A percentile compares a stretch with the other conserved stretches of the same genome.
phyloP scores from a whole-genome alignment of 2,113 vertebrate genomes.

The Odontophorus gujanensis region DNA sequence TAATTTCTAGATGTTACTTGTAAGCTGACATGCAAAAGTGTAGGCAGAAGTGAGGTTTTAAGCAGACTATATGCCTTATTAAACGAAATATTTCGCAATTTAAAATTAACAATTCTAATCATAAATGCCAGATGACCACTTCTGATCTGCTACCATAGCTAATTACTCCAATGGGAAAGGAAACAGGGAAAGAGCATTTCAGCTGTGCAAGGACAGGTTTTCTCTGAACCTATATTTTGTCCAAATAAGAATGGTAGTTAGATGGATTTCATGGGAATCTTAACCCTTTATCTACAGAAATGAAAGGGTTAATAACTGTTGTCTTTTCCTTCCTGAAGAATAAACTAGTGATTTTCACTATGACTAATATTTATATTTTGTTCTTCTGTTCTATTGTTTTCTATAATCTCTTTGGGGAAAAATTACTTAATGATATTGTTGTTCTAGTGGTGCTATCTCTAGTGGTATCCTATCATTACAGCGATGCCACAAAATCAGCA shows the following conservation, averaged over 20 bases:
- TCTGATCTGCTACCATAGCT: slow-evolving; percentile 53
- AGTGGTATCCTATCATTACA: neutral
- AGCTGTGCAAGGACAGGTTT: slow-evolving; percentile 44
- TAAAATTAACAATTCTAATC: slow-evolving; percentile 61
- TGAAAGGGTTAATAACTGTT: neutral
- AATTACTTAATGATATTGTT: neutral
- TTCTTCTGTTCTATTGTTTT: neutral
- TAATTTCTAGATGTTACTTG: neutral
- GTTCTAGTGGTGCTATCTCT: neutral
- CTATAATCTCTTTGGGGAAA: neutral
- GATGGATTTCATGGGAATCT: neutral
- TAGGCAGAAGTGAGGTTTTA: neutral
- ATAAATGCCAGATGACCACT: slow-evolving; percentile 48
- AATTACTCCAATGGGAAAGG: slow-evolving; percentile 55
- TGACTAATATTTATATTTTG: neutral
- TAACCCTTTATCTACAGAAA: slow-evolving; percentile 25
- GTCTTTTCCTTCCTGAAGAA: neutral
- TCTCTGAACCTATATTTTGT: slow-evolving; percentile 42
- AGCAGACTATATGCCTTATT: neutral
- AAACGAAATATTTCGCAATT: slow-evolving; percentile 34
- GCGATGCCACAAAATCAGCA: neutral
- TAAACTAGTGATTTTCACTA: neutral
- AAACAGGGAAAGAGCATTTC: slow-evolving; percentile 41
- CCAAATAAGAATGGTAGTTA: slow-evolving; percentile 20
- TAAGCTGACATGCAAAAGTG: neutral